Evolutionary conservation across 1,140 invertebrate genomes (phyloP).

Genomic region (Neuroterus valhalla): DNA sequence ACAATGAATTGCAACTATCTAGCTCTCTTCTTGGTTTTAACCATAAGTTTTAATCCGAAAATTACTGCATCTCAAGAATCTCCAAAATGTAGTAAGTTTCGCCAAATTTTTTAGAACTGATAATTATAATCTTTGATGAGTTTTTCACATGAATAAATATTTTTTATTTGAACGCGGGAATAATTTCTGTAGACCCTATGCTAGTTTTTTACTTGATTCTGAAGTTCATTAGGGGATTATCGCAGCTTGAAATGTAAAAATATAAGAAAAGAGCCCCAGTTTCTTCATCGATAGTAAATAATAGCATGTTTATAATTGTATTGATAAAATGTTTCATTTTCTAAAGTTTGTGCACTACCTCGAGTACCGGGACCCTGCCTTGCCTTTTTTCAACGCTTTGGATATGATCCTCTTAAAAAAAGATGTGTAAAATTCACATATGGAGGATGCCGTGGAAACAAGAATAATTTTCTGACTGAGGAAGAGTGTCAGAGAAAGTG

Average conservation of each 20-base stretch:
- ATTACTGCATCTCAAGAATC: background rate
- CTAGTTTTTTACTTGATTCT: too few species aligned
- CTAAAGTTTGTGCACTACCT: background rate
- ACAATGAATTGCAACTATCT: constrained; percentile 3
- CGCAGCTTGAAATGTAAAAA: too few species aligned
- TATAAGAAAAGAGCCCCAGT: too few species aligned
- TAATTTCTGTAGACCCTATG: too few species aligned
- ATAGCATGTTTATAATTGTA: background rate
- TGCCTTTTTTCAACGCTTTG: background rate
- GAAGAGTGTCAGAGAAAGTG: background rate
- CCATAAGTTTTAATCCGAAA: background rate
- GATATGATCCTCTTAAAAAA: background rate
- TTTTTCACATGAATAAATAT: too few species aligned
- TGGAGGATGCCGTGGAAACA: background rate
- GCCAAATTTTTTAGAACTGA: background rate
- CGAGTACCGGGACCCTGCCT: background rate
- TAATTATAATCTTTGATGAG: background rate
- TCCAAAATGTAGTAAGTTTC: background rate
- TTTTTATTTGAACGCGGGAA: too few species aligned
- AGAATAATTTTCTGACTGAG: background rate
- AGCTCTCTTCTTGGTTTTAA: background rate
- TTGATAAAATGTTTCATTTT: background rate
- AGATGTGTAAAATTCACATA: background rate
- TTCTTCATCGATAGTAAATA: too few species aligned
- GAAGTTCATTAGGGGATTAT: too few species aligned